Conservation (phyloP, 2,888 invertebrate species). For the Drosophila mayaguana region DNA sequence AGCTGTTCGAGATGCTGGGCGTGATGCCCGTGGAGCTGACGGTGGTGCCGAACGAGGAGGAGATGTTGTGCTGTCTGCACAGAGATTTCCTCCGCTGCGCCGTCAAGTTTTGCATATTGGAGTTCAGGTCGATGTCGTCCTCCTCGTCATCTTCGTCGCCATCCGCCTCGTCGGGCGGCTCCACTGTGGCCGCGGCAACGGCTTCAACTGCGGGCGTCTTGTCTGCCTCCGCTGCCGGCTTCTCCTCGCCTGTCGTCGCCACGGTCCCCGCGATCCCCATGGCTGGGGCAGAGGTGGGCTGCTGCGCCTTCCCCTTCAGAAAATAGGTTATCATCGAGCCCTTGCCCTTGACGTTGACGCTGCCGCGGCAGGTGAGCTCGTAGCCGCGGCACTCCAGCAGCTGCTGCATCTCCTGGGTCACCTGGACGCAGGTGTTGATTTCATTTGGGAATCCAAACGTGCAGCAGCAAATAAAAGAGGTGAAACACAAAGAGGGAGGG, state of each 20-base stretch:
- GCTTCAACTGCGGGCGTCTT: constrained; percentile 6
- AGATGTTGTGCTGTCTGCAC: constrained; percentile 85
- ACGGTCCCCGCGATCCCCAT: background rate
- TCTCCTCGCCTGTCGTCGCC: background rate
- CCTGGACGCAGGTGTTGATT: constrained; percentile 86
- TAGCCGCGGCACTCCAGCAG: constrained; percentile 92
- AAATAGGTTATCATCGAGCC: constrained; percentile 97
- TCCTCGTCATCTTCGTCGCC: constrained; percentile 72
- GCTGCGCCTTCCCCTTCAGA: constrained; percentile 78
- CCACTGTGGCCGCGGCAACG: background rate
- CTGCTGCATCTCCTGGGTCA: constrained; percentile 94
- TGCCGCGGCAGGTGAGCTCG: constrained; percentile 93
- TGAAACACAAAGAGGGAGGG: background rate
- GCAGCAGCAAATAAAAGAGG: background rate
- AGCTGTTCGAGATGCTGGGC: constrained; percentile 83
- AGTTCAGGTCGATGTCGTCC: constrained; percentile 83
- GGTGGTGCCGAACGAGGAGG: constrained; percentile 84
- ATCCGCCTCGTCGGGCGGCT: background rate
- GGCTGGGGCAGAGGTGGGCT: background rate
- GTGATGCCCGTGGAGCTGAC: constrained; percentile 82
- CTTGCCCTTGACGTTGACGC: constrained; percentile 96
- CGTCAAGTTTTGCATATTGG: constrained; percentile 82
- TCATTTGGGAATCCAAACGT: constrained; percentile 18
- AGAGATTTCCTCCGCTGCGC: constrained; percentile 84
- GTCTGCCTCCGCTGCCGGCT: constrained; percentile 5